Base-by-base conservation (phyloP, 1,140 invertebrate species). In the Drosophila repletoides region DNA sequence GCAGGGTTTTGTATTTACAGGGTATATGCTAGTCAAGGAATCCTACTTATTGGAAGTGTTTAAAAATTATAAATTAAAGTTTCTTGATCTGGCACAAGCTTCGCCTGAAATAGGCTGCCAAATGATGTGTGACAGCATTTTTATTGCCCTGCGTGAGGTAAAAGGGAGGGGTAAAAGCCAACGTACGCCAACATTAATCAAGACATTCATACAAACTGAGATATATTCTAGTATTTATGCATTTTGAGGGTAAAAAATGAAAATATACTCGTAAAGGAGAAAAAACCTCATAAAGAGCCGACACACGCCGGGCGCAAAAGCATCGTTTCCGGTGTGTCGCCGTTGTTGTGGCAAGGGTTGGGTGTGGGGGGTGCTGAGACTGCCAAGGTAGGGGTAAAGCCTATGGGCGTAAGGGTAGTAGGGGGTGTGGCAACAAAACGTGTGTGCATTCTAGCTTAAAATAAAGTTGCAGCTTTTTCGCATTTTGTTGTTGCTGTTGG, bases 391-490 rank as follows among this genome's bases (percentile, higher is more conserved):
- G 49, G 33, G 31, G 9, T 1, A 38, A 0, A 12, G 40, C n/a
- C n/a, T n/a, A n/a, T n/a, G n/a, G n/a, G n/a, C n/a, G n/a, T n/a
- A n/a, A 36, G 10, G 10, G 40, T n/a, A 0, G 5, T 10, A 7
- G 31, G 15, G 33, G 29, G 4, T 21, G 55, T 15, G 43, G 34
- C 24, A 31, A 66, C 38, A 55, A 56, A 71, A 66, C 61, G 71
- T 66, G 73, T 84, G 80, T 86, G 80, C 74, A 84, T 84, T 86
- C 67, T 86, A 86, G 81, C 80, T 79, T 86, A 74, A 86, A 86
- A 80, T 87, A 80, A 86, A 86, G 75, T 86, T 86, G 81, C 80
- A 86, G 75, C 70, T 43, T 55, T 59, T 49, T 28, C 9, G 55
- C 28, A 48, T 60, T 14, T 38, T 14, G 10, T 29, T 36, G 31